Percentiles rank a stretch among this genome's conserved stretches.
These are phyloP conservation scores for Halisarca cf. caerulea DNA, from an alignment of 37 sponge, comb jelly and placozoan species.

Conservation along the genomic window DNA sequence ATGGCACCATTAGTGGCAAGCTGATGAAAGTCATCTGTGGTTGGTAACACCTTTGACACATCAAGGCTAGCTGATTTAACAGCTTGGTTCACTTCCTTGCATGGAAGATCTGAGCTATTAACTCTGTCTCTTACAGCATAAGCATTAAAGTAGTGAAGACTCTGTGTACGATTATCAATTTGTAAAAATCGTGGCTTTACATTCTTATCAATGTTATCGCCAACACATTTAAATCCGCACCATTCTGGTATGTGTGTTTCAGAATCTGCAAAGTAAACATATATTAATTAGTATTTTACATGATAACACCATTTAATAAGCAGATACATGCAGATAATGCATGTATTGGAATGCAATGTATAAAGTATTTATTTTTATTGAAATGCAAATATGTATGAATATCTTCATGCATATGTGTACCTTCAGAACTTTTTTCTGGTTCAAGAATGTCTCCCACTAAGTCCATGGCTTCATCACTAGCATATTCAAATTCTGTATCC, in stretches of 20 bases:
- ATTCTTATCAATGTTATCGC: constrained; percentile 1
- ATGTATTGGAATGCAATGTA: too few relatives aligned
- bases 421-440: too few relatives aligned
- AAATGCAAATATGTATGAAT: not conserved
- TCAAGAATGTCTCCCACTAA: too few relatives aligned
- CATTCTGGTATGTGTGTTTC: too few relatives aligned
- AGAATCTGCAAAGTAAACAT: too few relatives aligned
- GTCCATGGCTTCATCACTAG: too few relatives aligned
- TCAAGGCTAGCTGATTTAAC: not conserved
- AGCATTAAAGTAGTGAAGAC: not conserved
- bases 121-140: not conserved
- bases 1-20: not conserved
- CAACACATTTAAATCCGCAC: not conserved
- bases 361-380: not conserved
- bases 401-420: too few relatives aligned
- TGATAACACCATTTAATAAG: not conserved
- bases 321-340: too few relatives aligned
- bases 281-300: not conserved
- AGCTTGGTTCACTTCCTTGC: not conserved
- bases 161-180: not conserved
- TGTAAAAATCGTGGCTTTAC: not conserved
- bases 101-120: not conserved
- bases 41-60: not conserved
- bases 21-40: not conserved
- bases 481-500: too few relatives aligned